Evolutionary conservation across 2,888 invertebrate genomes (phyloP), one percentile per base, ranked within the genome.

Genomic region (Xestobium rufovillosum): DNA sequence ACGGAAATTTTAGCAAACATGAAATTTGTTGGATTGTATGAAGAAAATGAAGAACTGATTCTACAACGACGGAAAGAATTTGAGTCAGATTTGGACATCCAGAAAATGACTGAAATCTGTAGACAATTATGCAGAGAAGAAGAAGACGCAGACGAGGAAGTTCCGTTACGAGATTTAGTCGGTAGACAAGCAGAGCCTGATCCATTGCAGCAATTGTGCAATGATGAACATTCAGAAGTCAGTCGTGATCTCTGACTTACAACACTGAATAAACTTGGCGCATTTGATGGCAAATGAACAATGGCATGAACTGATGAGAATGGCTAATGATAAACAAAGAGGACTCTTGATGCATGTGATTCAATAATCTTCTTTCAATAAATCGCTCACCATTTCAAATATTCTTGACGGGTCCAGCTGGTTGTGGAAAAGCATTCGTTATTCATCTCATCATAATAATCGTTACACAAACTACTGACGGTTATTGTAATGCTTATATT

Each of bases 371-470:
- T n/a, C n/a, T n/a, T n/a, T n/a, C n/a, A n/a, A n/a, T n/a, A 47
- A 43, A 40, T 32, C 43, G 28, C 19, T 6, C 14, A 34, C 47
- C 50, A 35, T 36, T 55, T 8, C 40, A 32, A 33, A 19, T 43
- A 1, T 47, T 39, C 31, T 48, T 53, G 4, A 53, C 52, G 11
- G 52, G 53, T 4, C 52, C 53, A 26, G 54, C 56, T 28, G 55
- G 56, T n/a, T 44, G 46, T 36, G 55, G 55, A 2, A 58, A 60
- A 52, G 51, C 59, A 10, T 63, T 59, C 34, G 48, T 58, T 8
- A 61, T 65, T 4, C 59, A 59, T 52, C 44, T 57, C 0, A 28
- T 66, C 0, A 62, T 61, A 60, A 64, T 63, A 51, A 65, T 59
- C 38, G 62, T 61, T 33, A 66, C 65, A 38, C 36, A 63, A 26